Conservation (phyloP, 2,797 vertebrate species). For the Lutra lutra region DNA sequence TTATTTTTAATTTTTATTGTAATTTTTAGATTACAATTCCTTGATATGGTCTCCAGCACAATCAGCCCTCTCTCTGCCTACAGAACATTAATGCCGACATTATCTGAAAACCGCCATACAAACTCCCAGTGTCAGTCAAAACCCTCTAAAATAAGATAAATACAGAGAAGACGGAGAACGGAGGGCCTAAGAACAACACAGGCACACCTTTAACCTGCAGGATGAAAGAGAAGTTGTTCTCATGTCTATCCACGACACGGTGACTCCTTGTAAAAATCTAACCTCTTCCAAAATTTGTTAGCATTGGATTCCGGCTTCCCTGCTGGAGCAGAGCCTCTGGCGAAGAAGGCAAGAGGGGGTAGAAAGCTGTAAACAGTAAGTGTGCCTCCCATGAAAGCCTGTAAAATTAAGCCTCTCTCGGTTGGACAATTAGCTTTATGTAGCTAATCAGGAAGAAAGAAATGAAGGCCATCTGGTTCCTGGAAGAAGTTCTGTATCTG, state of each 20-base stretch:
- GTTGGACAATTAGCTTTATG: slow-evolving; percentile 81
- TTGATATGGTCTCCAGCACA: slow-evolving; percentile 57
- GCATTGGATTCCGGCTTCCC: slow-evolving; percentile 15
- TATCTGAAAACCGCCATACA: slow-evolving; percentile 34
- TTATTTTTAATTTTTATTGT: slow-evolving; percentile 60
- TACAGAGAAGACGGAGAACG: not conserved
- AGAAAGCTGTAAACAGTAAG: slow-evolving; percentile 42
- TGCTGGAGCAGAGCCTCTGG: slow-evolving; percentile 71
- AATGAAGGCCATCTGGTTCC: slow-evolving; percentile 82
- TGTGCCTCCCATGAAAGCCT: slow-evolving; percentile 57
- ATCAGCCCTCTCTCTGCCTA: slow-evolving; percentile 39
- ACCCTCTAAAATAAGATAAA: slow-evolving; percentile 42
- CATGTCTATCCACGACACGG: not conserved
- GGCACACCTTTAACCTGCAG: not conserved
- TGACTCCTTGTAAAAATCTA: not conserved
- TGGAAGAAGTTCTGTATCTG: slow-evolving; percentile 75
- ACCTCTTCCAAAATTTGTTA: slow-evolving; percentile 12
- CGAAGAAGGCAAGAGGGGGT: slow-evolving; percentile 52
- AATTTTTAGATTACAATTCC: slow-evolving; percentile 72
- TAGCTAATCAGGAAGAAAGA: slow-evolving; percentile 73
- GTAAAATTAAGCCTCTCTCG: slow-evolving; percentile 70
- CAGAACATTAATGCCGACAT: slow-evolving; percentile 37
- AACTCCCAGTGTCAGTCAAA: slow-evolving; percentile 34
- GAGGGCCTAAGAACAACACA: not conserved
- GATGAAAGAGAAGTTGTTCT: not conserved